Conservation (phyloP, 2,888 invertebrate species). For the Chrysina gloriosa region DNA sequence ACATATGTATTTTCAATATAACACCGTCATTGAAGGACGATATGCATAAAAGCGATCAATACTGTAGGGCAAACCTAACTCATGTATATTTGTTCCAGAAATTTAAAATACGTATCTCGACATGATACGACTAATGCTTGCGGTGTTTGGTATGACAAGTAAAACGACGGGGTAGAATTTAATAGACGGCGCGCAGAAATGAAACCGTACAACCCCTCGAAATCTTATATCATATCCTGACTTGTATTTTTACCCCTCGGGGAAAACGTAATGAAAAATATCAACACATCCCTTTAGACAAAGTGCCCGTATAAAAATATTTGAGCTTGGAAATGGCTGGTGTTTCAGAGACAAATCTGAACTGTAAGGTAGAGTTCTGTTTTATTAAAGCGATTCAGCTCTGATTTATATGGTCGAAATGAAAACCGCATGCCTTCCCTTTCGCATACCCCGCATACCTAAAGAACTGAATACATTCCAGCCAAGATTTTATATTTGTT, state of each 20-base stretch:
- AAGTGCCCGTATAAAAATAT: conserved; percentile 64
- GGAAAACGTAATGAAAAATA: conserved; percentile 55
- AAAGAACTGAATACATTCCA: conserved; percentile 57
- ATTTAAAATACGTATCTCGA: conserved; percentile 24
- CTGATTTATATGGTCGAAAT: conserved; percentile 64
- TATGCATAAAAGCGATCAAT: too few relatives aligned
- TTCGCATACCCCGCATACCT: conserved; percentile 63
- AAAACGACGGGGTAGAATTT: conserved; percentile 48
- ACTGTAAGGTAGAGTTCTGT: conserved; percentile 56
- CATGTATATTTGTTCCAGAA: conserved; percentile 10
- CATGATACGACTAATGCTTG: conserved; percentile 27
- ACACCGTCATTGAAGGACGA: too few relatives aligned
- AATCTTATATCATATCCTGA: conserved; percentile 54
- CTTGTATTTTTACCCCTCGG: conserved; percentile 50
- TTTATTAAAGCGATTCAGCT: conserved; percentile 64
- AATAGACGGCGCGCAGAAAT: conserved; percentile 50
- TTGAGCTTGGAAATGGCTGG: conserved; percentile 62
- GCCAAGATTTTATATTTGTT: conserved; percentile 30
- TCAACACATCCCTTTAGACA: conserved; percentile 61
- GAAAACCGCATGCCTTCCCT: conserved; percentile 62
- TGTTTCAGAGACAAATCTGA: conserved; percentile 55
- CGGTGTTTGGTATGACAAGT: conserved; percentile 36
- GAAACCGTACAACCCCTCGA: conserved; percentile 49
- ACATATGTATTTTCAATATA: too few relatives aligned
- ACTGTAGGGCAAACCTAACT: too few relatives aligned